Evolutionary conservation across 2,888 invertebrate genomes (phyloP).

Genomic region (Alentia gelatinosa): DNA sequence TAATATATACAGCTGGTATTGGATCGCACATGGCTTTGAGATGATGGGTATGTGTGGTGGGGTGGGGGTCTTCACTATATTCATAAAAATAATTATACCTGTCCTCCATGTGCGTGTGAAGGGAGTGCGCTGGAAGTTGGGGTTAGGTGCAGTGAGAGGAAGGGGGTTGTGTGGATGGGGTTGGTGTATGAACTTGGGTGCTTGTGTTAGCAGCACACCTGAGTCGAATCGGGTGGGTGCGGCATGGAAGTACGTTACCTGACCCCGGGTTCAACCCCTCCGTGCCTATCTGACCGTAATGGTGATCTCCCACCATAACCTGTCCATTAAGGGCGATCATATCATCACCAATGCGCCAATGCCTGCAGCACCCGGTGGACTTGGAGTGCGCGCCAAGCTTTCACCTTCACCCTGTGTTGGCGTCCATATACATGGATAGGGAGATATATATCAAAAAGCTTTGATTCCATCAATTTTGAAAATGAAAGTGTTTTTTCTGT

Average conservation of each 20-base stretch:
- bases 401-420: no score
- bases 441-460: no score
- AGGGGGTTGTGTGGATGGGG: neutral
- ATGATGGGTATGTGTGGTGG: neutral
- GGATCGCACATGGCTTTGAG: no score
- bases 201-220: neutral
- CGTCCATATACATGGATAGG: no score
- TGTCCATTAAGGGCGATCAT: neutral
- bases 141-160: neutral
- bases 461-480: no score
- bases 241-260: neutral
- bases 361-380: neutral
- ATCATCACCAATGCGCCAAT: no score
- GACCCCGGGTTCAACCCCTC: neutral
- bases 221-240: neutral
- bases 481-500: no score
- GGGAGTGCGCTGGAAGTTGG: neutral
- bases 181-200: neutral
- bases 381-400: neutral
- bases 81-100: neutral
- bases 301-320: neutral
- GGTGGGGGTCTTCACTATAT: neutral
- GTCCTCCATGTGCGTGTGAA: neutral
- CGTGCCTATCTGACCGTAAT: neutral
- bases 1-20: no score